Evolutionary conservation across 2,888 invertebrate genomes (phyloP).

Genomic region (Lepeophtheirus nordmannii): DNA sequence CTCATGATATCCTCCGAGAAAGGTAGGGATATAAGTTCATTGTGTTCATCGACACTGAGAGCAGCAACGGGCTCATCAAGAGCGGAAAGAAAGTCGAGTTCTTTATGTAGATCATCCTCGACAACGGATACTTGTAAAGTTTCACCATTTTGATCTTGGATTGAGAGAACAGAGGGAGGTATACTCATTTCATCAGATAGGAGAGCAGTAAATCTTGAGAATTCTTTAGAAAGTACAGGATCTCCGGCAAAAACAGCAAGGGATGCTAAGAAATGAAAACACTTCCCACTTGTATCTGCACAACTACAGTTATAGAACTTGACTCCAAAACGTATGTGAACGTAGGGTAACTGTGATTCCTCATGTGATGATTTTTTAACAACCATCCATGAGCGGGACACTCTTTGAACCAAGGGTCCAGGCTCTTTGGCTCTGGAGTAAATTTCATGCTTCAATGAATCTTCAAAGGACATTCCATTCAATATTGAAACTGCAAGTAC

Average conservation of each 20-base stretch:
- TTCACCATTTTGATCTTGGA: background rate
- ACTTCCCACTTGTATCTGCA: slow-evolving; percentile 34
- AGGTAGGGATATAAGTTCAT: too few relatives aligned
- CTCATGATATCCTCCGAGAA: too few relatives aligned
- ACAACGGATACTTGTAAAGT: background rate
- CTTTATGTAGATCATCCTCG: slow-evolving; percentile 2
- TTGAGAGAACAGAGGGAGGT: background rate
- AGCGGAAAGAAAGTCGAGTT: background rate
- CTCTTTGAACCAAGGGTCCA: slow-evolving; percentile 23
- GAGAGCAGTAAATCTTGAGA: slow-evolving; percentile 10
- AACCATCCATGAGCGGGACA: slow-evolving; percentile 42
- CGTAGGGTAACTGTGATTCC: background rate
- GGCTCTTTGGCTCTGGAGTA: background rate
- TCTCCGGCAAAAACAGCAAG: slow-evolving; percentile 53
- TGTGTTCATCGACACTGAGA: too few relatives aligned
- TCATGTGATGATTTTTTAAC: slow-evolving; percentile 37
- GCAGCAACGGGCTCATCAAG: background rate
- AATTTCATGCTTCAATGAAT: slow-evolving; percentile 12
- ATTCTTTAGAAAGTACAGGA: slow-evolving; percentile 45
- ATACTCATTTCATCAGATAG: background rate
- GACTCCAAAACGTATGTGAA: background rate
- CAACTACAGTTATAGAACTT: slow-evolving; percentile 27
- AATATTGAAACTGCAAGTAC: background rate
- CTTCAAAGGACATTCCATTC: background rate
- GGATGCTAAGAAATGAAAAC: slow-evolving; percentile 55